A percentile compares a stretch with the other conserved stretches of the same genome.
These are phyloP conservation scores for Sphaeramia orbicularis DNA, from an alignment of 2,797 vertebrate genomes.

Conservation along the genomic window DNA sequence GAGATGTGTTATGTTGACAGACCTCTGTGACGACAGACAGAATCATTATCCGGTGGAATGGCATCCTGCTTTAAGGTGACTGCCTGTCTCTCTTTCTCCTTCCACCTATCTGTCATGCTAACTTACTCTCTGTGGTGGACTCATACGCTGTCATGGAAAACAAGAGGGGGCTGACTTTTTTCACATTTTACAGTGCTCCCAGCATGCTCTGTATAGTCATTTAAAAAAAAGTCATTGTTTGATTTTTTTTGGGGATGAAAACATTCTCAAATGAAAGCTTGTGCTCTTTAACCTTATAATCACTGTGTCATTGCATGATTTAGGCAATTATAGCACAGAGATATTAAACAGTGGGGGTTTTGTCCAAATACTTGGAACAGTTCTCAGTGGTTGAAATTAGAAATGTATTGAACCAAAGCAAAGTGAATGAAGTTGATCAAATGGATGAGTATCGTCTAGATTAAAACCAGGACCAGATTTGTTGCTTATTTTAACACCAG, in stretches of 20 bases:
- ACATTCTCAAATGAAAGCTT: constrained; percentile 58
- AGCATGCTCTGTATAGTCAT: constrained; percentile 25
- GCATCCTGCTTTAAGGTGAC: constrained; percentile 67
- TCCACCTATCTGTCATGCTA: constrained; percentile 43
- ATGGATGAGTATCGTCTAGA: too few relatives aligned
- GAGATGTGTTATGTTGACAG: constrained; percentile 36
- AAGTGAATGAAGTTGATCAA: too few relatives aligned
- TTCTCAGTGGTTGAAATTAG: too few relatives aligned
- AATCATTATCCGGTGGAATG: constrained; percentile 61
- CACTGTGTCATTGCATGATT: constrained; percentile 59
- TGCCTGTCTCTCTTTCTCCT: constrained; percentile 37
- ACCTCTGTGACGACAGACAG: constrained; percentile 34
- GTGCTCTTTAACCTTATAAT: constrained; percentile 66
- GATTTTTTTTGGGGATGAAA: constrained; percentile 18
- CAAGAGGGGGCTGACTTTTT: constrained; percentile 36
- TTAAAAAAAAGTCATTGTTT: constrained; percentile 57
- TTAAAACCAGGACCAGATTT: too few relatives aligned
- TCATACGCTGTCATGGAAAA: constrained; percentile 37
- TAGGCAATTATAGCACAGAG: constrained; percentile 59
- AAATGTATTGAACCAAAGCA: too few relatives aligned
- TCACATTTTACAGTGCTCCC: constrained; percentile 39
- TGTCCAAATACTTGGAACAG: constrained; percentile 52
- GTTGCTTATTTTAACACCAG: too few relatives aligned
- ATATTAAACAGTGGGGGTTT: constrained; percentile 57
- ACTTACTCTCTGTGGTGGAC: constrained; percentile 25